Base-by-base conservation (phyloP, 2,888 invertebrate species). In the Teinopalpus imperialis region DNA sequence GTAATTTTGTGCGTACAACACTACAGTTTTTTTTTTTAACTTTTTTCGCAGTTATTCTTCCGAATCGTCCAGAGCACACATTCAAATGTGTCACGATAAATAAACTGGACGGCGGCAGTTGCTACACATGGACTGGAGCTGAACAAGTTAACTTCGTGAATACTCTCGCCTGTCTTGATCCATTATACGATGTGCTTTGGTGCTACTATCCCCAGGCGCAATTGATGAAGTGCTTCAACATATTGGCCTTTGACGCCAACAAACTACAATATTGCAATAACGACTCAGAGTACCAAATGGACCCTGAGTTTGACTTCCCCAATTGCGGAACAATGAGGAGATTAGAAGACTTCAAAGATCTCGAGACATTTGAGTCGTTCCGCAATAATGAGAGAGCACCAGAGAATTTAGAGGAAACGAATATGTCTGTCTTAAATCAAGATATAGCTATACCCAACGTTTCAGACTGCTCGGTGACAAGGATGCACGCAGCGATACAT, bases 171-270 rank as follows among this genome's bases (percentile, higher is more conserved):
- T 95, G 94, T 63, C 89, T 98, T 61, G 99, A 99, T 85, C 97
- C 98, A 0, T 90, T 95, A 40, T 98, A 97, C 78, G 97, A 98
- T 78, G 94, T 98, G 0, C 87, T 99, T 1, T 99, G 98, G 98
- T 95, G 96, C 59, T 98, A 94, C 60, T 92, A 94, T 70, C 93
- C 94, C 0, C 83, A 90, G 16, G 92, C 77, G 73, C 78, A 85
- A 34, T 72, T 91, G 21, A 89, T 97, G 59, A 90, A 91, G 45
- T 95, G 96, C 65, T 96, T 94, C 79, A 97, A 97, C 74, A 93
- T 97, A 2, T 90, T 97, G 35, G 94, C 94, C 0, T 93, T 94
- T 39, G 96, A 97, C 68, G 91, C 90, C 0, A 81, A 83, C 47
- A 81, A 81, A 51, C 60, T 81, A 1, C 82, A 81, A 29, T 65